phyloP scores from a whole-genome alignment of 2,113 vertebrate species.

The Urocolius indicus region DNA sequence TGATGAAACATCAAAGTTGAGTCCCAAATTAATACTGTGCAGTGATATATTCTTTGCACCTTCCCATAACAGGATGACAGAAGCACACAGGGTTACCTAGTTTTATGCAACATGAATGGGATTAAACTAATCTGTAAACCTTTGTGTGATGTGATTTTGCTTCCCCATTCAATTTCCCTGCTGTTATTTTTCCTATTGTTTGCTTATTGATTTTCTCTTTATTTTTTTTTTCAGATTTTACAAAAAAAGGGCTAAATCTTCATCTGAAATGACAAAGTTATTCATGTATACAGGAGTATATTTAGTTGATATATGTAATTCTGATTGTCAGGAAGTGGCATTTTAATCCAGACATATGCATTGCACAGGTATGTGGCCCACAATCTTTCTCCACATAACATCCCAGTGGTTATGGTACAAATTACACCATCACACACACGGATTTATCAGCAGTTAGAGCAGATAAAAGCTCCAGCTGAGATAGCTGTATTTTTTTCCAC shows the following conservation, averaged over 20 bases:
- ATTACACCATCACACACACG: neutral
- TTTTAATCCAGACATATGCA: neutral
- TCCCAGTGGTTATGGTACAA: neutral
- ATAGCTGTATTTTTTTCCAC: neutral
- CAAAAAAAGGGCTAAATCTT: neutral
- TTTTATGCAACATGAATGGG: neutral
- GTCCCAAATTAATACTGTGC: constrained; percentile 1
- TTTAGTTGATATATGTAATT: neutral
- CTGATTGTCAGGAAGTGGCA: neutral
- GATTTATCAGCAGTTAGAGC: neutral
- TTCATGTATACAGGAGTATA: neutral
- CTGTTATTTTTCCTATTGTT: neutral
- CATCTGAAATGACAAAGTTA: neutral
- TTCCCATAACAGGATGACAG: neutral
- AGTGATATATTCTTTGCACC: neutral
- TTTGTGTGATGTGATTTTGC: neutral
- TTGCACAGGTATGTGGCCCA: neutral
- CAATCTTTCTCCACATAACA: neutral
- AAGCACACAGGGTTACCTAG: neutral
- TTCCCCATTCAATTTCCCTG: neutral
- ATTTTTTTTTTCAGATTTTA: neutral
- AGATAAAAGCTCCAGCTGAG: neutral
- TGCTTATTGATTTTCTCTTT: neutral
- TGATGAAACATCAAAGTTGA: constrained; percentile 63
- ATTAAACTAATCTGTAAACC: neutral